Conservation (phyloP, 2,797 vertebrate genomes). For the Jordanella pulchra region DNA sequence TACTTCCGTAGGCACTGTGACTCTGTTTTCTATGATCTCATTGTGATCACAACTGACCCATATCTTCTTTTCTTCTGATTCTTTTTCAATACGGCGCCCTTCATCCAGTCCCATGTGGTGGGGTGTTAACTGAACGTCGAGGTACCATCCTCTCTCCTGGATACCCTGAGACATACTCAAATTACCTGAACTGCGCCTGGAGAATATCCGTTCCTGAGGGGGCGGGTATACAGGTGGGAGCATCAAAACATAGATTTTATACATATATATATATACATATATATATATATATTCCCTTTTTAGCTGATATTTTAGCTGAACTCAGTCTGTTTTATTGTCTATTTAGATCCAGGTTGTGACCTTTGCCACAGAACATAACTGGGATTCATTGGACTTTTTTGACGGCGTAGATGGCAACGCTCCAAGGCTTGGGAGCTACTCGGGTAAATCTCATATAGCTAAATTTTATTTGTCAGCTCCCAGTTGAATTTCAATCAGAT, state of each 20-base stretch:
- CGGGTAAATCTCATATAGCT: slow-evolving; percentile 82
- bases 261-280: no score
- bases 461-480: slow-evolving; percentile 47
- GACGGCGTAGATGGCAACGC: slow-evolving; percentile 93
- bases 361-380: slow-evolving; percentile 98
- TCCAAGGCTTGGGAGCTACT: slow-evolving; percentile 96
- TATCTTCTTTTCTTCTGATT: background rate
- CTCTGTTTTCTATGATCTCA: background rate
- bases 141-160: slow-evolving; percentile 96
- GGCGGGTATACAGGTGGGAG: slow-evolving; percentile 94
- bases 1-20: background rate
- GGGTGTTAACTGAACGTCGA: slow-evolving; percentile 89
- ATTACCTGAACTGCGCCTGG: slow-evolving; percentile 98
- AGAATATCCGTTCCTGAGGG: slow-evolving; percentile 97
- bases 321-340: background rate
- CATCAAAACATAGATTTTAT: slow-evolving; percentile 14
- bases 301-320: slow-evolving; percentile 1
- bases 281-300: background rate
- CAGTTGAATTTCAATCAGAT: slow-evolving; percentile 56
- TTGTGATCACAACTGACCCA: slow-evolving; percentile 5
- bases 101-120: slow-evolving; percentile 93
- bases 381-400: slow-evolving; percentile 98
- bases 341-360: slow-evolving; percentile 92
- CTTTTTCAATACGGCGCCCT: slow-evolving; percentile 19
- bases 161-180: slow-evolving; percentile 96